These are phyloP conservation scores for Acropora tenuis DNA, from an alignment of 64 coral and sea anemone genomes.

Conservation along the genomic window DNA sequence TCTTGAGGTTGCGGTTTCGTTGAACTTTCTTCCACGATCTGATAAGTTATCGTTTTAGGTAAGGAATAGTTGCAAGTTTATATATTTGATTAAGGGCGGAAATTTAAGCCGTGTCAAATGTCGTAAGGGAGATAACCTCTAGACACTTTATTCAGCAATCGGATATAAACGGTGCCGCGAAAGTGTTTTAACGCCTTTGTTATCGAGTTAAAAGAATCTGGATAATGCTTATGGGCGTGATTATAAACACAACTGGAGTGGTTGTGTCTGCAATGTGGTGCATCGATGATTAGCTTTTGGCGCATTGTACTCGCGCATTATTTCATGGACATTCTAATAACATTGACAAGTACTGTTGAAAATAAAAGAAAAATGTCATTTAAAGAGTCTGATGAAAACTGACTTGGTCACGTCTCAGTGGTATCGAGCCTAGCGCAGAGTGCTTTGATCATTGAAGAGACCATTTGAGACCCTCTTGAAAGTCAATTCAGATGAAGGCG, in stretches of 20 bases:
- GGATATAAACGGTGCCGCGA: not conserved
- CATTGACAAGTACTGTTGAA: no score
- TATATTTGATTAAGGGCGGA: conserved; percentile 36
- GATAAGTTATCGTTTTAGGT: not conserved
- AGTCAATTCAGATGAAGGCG: no score
- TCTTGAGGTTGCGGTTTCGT: not conserved
- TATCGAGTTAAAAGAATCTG: conserved; percentile 29
- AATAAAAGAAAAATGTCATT: no score
- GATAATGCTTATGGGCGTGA: conserved; percentile 7
- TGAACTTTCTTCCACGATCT: not conserved
- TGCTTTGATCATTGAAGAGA: no score
- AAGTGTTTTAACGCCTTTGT: not conserved
- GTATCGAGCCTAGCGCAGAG: no score
- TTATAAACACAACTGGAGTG: not conserved
- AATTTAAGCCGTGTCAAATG: not conserved
- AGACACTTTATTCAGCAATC: conserved; percentile 20
- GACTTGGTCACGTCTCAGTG: no score
- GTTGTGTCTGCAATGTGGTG: not conserved
- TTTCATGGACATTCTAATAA: no score
- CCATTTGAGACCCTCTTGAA: no score
- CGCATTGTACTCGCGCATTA: no score
- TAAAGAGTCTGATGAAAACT: no score
- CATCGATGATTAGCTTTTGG: not conserved
- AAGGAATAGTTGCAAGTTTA: not conserved
- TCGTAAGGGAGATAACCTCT: conserved; percentile 28